Evolutionary conservation across 2,888 invertebrate genomes (phyloP).

Genomic region (Plusia festucae): DNA sequence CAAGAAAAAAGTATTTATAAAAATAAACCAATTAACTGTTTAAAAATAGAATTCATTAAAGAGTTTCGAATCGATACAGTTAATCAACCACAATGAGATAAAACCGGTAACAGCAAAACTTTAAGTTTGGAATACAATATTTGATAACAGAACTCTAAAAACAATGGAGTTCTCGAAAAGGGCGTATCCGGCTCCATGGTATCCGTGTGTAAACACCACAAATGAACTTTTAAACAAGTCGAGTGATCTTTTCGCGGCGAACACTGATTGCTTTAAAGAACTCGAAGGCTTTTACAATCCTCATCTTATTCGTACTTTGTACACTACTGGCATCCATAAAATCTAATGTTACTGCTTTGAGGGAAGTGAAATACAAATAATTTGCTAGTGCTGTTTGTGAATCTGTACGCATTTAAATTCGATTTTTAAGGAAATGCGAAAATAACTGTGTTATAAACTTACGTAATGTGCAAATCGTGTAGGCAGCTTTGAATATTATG

Average conservation of each 20-base stretch:
- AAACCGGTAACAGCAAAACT: no score
- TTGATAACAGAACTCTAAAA: neutral
- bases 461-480: constrained; percentile 41
- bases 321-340: constrained; percentile 44
- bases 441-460: constrained; percentile 34
- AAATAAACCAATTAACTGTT: no score
- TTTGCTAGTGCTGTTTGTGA: constrained; percentile 40
- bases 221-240: constrained; percentile 55
- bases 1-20: no score
- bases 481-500: constrained; percentile 27
- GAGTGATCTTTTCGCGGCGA: constrained; percentile 55
- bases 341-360: constrained; percentile 37
- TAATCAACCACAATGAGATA: no score
- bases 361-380: constrained; percentile 51
- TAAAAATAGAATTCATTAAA: no score
- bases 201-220: constrained; percentile 48
- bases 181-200: constrained; percentile 36
- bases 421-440: constrained; percentile 50
- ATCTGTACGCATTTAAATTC: constrained; percentile 50
- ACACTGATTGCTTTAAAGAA: constrained; percentile 62
- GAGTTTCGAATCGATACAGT: no score
- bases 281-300: constrained; percentile 44
- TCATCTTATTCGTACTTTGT: constrained; percentile 45
- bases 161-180: neutral
- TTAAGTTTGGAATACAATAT: no score